A percentile compares a stretch with the other conserved stretches of the same genome.
These are phyloP conservation scores for Agrochola macilenta DNA, from an alignment of 2,888 invertebrate genomes.

Conservation along the genomic window DNA sequence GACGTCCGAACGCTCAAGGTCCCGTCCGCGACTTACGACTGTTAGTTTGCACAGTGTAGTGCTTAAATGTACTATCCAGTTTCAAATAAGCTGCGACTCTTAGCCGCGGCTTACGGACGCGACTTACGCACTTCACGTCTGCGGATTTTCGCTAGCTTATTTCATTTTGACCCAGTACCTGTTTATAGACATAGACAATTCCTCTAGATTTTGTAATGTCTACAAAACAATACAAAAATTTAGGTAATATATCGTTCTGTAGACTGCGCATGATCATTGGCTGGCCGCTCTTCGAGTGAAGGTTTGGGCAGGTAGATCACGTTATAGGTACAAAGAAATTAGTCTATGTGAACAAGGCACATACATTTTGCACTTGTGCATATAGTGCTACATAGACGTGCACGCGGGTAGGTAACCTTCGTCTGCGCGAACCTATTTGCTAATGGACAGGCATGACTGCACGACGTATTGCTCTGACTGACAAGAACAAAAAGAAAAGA, in stretches of 20 bases:
- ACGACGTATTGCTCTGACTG: background rate
- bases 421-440: background rate
- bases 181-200: too few species aligned
- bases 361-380: background rate
- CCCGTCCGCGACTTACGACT: too few species aligned
- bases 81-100: too few species aligned
- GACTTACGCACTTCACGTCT: too few species aligned
- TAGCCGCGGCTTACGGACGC: too few species aligned
- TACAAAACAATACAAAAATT: background rate
- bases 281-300: background rate
- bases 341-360: background rate
- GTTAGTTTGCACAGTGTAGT: too few species aligned
- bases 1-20: too few species aligned
- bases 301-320: background rate
- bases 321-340: background rate
- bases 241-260: constrained; percentile 4
- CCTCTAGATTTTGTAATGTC: background rate
- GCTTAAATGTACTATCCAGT: too few species aligned
- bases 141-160: background rate
- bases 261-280: background rate
- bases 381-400: background rate
- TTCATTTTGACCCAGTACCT: background rate
- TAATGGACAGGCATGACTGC: background rate
- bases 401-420: background rate
- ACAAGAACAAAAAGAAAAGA: background rate